phyloP scores from a whole-genome alignment of 2,888 invertebrate species.

The Agrochola lychnidis region DNA sequence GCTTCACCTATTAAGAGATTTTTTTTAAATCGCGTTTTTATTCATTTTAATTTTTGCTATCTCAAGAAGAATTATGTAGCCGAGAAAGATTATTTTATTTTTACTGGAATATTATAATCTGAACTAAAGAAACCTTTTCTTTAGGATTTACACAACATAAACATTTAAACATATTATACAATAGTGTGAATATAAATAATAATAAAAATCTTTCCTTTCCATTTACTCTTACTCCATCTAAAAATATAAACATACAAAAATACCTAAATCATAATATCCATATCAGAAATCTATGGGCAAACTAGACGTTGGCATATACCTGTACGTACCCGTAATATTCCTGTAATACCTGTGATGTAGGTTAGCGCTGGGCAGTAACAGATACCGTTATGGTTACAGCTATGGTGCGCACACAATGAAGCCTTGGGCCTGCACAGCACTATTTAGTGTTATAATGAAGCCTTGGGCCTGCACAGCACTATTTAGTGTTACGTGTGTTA shows the following conservation, averaged over 20 bases:
- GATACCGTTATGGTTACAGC: constrained; percentile 58
- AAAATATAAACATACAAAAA: constrained; percentile 15
- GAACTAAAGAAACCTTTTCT: neutral
- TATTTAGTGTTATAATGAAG: constrained; percentile 19
- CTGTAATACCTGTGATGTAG: constrained; percentile 48
- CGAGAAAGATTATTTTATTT: neutral
- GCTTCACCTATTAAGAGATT: neutral
- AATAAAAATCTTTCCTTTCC: neutral
- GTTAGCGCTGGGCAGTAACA: constrained; percentile 37
- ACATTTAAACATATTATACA: neutral
- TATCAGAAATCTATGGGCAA: constrained; percentile 33
- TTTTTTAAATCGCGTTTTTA: neutral
- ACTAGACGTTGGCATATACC: constrained; percentile 5
- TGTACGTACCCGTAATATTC: constrained; percentile 22
- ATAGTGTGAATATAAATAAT: neutral
- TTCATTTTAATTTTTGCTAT: neutral
- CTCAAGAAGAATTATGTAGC: too few relatives aligned
- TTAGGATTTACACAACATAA: neutral
- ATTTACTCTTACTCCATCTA: neutral
- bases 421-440: constrained; percentile 24
- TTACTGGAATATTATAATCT: neutral
- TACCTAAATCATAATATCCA: constrained; percentile 13
- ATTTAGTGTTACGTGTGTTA: constrained; percentile 15
- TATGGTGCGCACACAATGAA: constrained; percentile 46
- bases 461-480: too few relatives aligned